Evolutionary conservation across 2,888 invertebrate species (phyloP).

Genomic region (Sarcophaga variegata): DNA sequence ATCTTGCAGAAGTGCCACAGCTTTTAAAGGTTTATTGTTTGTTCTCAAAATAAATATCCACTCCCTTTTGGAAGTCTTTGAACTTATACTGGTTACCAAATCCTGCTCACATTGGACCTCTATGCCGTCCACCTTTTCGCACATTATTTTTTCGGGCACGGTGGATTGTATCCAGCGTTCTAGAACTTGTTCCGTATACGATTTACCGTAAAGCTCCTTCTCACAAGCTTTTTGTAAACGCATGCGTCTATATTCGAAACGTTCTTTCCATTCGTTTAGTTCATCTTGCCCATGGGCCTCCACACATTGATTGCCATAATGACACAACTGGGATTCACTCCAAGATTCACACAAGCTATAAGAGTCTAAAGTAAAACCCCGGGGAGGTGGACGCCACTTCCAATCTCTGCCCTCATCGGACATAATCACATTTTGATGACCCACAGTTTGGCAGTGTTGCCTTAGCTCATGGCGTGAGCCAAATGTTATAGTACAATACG

Average conservation of each 20-base stretch:
- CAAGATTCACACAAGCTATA: slow-evolving; percentile 86
- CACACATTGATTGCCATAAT: slow-evolving; percentile 88
- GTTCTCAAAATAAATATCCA: slow-evolving; percentile 85
- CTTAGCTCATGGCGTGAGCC: slow-evolving; percentile 83
- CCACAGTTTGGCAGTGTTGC: slow-evolving; percentile 85
- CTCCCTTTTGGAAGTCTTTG: slow-evolving; percentile 84
- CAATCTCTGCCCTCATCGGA: slow-evolving; percentile 87
- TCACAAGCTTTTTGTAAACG: slow-evolving; percentile 86
- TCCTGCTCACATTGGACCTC: slow-evolving; percentile 85
- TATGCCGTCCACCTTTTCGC: slow-evolving; percentile 84
- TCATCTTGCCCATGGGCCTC: slow-evolving; percentile 89
- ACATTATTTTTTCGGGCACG: slow-evolving; percentile 85
- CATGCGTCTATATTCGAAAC: slow-evolving; percentile 87
- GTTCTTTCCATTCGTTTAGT: slow-evolving; percentile 88
- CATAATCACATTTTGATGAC: slow-evolving; percentile 86
- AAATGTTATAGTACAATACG: slow-evolving; percentile 84
- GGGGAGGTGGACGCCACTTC: slow-evolving; percentile 87
- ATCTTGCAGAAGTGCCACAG: slow-evolving; percentile 87
- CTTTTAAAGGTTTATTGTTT: slow-evolving; percentile 82
- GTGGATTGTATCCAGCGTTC: slow-evolving; percentile 86
- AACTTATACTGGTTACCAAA: slow-evolving; percentile 84
- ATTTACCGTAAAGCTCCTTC: slow-evolving; percentile 86
- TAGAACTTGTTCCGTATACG: slow-evolving; percentile 85
- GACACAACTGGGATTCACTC: slow-evolving; percentile 84
- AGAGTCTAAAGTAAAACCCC: slow-evolving; percentile 86